Evolutionary conservation across 2,888 invertebrate species (phyloP).

Genomic region (Habroteleia sp.): DNA sequence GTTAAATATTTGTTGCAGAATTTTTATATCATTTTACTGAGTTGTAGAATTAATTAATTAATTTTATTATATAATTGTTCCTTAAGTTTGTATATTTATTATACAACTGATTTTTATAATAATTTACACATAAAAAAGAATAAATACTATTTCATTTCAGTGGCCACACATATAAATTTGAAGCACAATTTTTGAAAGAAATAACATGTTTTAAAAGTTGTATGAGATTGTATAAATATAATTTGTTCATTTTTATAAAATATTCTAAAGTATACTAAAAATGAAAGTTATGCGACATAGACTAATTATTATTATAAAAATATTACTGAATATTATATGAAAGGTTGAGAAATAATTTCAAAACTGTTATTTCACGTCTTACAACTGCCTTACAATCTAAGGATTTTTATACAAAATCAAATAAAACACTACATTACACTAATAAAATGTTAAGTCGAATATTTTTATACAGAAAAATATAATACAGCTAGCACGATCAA

Average conservation of each 20-base stretch:
- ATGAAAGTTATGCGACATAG: constrained; percentile 38
- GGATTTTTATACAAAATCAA: constrained; percentile 3
- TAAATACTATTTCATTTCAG: too few relatives aligned
- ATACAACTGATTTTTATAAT: too few relatives aligned
- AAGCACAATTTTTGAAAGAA: too few relatives aligned
- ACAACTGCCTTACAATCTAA: constrained; percentile 1
- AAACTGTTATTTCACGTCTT: background rate
- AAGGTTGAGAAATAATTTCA: constrained; percentile 20
- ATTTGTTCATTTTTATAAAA: constrained; percentile 6
- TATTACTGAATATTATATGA: constrained; percentile 12
- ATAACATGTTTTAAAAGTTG: too few relatives aligned
- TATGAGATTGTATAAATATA: too few relatives aligned
- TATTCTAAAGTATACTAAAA: constrained; percentile 5
- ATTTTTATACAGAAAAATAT: constrained; percentile 14
- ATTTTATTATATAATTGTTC: constrained; percentile 1
- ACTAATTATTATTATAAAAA: constrained; percentile 23
- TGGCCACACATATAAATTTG: too few relatives aligned
- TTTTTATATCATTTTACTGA: background rate
- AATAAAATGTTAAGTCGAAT: too few relatives aligned
- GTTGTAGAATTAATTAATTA: too few relatives aligned
- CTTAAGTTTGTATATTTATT: too few relatives aligned
- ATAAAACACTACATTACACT: too few relatives aligned
- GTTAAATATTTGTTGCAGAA: too few relatives aligned
- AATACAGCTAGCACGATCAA: background rate
- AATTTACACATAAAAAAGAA: too few relatives aligned